Evolutionary conservation across 2,113 vertebrate genomes (phyloP).

Genomic region (Mesoclemmys tuberculata): DNA sequence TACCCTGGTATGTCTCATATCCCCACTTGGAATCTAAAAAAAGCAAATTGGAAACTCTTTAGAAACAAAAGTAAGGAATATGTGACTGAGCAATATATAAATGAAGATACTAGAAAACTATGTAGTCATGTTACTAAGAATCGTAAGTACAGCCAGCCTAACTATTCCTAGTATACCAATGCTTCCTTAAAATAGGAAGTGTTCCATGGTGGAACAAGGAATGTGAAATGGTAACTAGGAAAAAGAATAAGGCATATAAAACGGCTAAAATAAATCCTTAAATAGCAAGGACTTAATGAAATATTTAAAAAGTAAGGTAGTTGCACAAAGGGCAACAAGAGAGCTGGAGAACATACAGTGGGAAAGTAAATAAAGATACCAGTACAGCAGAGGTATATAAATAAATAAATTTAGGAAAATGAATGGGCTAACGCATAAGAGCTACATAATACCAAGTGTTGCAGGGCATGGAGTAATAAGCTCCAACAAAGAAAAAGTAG

Average conservation of each 20-base stretch:
- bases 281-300: background rate
- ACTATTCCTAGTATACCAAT: background rate
- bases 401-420: background rate
- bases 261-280: too few species aligned
- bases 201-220: background rate
- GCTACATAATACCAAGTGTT: too few species aligned
- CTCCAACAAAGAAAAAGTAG: background rate
- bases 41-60: background rate
- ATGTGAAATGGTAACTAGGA: background rate
- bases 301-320: background rate
- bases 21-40: background rate
- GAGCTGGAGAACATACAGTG: background rate
- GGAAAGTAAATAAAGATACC: background rate
- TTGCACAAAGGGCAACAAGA: background rate
- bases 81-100: background rate
- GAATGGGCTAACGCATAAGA: too few species aligned
- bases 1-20: too few species aligned
- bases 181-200: background rate
- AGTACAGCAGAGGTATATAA: background rate
- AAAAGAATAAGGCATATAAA: too few species aligned
- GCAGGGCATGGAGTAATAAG: background rate
- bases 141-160: background rate
- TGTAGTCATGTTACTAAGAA: background rate
- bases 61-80: background rate
- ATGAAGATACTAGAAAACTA: background rate